Evolutionary conservation across 2,797 vertebrate species (phyloP).

Genomic region (Rhinella marina): DNA sequence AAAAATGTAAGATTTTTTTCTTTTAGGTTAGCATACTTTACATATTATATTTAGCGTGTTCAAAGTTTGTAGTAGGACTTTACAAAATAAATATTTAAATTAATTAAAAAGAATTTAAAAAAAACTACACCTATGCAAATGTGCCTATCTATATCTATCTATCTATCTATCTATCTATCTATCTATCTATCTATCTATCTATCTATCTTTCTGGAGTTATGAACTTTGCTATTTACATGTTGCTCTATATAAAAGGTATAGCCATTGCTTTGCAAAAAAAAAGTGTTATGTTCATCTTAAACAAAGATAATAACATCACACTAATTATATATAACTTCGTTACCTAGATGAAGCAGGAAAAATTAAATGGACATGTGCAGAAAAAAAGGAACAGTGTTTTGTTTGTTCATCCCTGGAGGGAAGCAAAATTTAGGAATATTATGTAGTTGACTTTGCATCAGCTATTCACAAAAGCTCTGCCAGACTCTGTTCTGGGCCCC

Average conservation of each 20-base stretch:
- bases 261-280: background rate
- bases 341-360: background rate
- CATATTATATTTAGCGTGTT: no score
- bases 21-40: no score
- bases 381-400: background rate
- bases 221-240: background rate
- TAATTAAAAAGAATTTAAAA: no score
- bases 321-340: background rate
- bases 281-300: background rate
- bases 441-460: slow-evolving; percentile 49
- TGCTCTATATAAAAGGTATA: background rate
- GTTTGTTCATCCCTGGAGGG: slow-evolving; percentile 16
- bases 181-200: background rate
- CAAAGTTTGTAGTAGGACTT: no score
- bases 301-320: background rate
- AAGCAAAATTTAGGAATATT: slow-evolving; percentile 46
- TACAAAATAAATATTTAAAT: no score
- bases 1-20: no score
- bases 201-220: background rate
- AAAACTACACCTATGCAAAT: no score
- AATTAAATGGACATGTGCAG: slow-evolving; percentile 3
- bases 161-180: background rate
- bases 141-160: background rate
- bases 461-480: slow-evolving; percentile 46
- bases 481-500: slow-evolving; percentile 27